Base-by-base conservation (phyloP, 2,797 vertebrate genomes). In the Sciurus carolinensis region DNA sequence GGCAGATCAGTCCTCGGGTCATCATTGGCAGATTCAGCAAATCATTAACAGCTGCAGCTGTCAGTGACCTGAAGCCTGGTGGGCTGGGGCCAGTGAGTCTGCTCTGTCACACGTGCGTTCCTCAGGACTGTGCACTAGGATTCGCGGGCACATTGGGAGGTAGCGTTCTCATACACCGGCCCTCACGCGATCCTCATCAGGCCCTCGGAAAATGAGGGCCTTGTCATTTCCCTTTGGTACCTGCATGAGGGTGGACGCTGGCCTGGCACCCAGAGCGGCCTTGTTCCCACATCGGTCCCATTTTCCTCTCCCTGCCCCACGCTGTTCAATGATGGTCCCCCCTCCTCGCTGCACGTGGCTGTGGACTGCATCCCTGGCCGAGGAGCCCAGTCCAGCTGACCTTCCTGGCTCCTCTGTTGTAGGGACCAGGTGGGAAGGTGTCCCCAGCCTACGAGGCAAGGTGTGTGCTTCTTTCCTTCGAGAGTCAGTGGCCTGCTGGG, bases 371-470 rank as follows among this genome's bases (percentile, higher is more conserved):
- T 47, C 39, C 50, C 39, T 75, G 1, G 18, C 18, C 4, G 8
- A 1, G 28, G 67, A 59, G 42, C 42, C 12, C 28, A 8, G 47
- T 9, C 62, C 15, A 2, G 7, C 7, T 20, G 54, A 7, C 33
- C 0, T 28, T 7, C 11, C 18, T 7, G 5, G 0, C 10, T 36
- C 13, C 0, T 12, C 24, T 22, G 3, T 42, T 36, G 26, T 2
- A 36, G 8, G 71, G 24, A 7, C 50, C 8, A 10, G 30, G 12
- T 9, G 20, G 54, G 44, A 26, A 39, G 50, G 36, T 18, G 12
- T 52, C 5, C 1, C 12, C 6, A 42, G 54, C 39, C 28, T 42
- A 1, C 28, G 22, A 20, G 0, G 1, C 0, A 3, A 4, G 42
- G 24, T 6, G n/a, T n/a, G n/a, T n/a, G 5, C 39, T 1, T 4